Base-by-base conservation (phyloP, 1,140 invertebrate species). In the Drosophila funebris region DNA sequence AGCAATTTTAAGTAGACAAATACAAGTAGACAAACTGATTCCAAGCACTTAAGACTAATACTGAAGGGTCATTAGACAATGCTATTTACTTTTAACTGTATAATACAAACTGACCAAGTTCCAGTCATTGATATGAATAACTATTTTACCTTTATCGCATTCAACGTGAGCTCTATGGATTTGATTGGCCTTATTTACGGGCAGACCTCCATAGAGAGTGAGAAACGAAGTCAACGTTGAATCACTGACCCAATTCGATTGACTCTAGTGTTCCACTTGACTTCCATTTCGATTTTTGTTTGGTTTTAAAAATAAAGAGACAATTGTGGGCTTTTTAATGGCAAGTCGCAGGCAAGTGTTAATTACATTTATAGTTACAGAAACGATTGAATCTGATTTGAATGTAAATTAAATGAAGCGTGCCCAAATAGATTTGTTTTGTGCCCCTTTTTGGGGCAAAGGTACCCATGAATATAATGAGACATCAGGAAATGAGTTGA, bases 311-410 rank as follows among this genome's bases (percentile, higher is more conserved):
- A 46, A 44, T 66, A n/a, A 67, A 68, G 33, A 52, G 56, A 16
- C 60, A 52, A 68, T 76, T 76, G 69, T 60, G 22, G 54, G 46
- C 37, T 24, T 50, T 67, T 69, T 61, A 53, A 36, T 62, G 48
- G 31, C 37, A 48, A 71, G 70, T 78, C 71, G 64, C 62, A 46
- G 82, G 18, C 69, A 87, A 77, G 82, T 87, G 82, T 70, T 82
- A 88, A 87, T 82, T 88, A 88, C 87, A 82, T 87, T 82, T 78
- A 81, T 85, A 71, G 63, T 66, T 63, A 54, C 37, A 41, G 41
- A 39, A 48, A 54, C 39, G 58, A 64, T 37, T 60, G 50, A 56
- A 33, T 68, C 39, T 43, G 72, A 85, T 70, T 76, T 61, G 39
- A 67, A 79, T 70, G 60, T 14, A 39, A 54, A 46, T n/a, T 63